Percentiles rank a stretch among this genome's conserved stretches.
phyloP scores from a whole-genome alignment of 2,888 invertebrate species.

The Sialis fuliginosa region DNA sequence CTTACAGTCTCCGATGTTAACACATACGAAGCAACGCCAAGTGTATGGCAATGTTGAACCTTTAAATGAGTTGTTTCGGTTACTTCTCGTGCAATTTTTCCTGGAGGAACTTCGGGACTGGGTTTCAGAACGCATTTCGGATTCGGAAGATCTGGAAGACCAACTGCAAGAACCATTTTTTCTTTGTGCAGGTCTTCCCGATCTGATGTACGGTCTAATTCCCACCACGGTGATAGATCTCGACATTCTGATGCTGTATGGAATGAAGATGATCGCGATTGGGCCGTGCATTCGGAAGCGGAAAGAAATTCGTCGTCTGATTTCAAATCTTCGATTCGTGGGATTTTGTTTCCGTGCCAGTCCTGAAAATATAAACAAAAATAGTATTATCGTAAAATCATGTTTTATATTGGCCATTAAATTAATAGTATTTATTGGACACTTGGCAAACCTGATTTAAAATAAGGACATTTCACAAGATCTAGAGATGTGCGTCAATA shows the following conservation, averaged over 20 bases:
- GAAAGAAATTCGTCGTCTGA: slow-evolving; percentile 46
- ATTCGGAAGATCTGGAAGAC: slow-evolving; percentile 22
- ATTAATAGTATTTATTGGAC: background rate
- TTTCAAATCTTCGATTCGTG: slow-evolving; percentile 28
- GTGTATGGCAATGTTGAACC: slow-evolving; percentile 30
- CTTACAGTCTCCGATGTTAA: slow-evolving; percentile 29
- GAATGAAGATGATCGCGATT: slow-evolving; percentile 48
- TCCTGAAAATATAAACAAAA: slow-evolving; percentile 13
- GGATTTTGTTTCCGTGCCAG: slow-evolving; percentile 13
- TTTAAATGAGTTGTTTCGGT: slow-evolving; percentile 33
- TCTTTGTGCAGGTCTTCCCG: slow-evolving; percentile 22
- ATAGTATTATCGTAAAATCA: no score
- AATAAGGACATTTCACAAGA: background rate
- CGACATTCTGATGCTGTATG: slow-evolving; percentile 50
- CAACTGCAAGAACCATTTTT: slow-evolving; percentile 26
- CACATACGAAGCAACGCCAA: slow-evolving; percentile 34
- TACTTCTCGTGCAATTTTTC: slow-evolving; percentile 30
- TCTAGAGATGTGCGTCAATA: background rate
- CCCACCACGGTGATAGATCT: slow-evolving; percentile 36
- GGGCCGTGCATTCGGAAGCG: slow-evolving; percentile 48
- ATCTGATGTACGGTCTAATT: slow-evolving; percentile 26
- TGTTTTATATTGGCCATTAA: no score
- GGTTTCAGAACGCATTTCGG: slow-evolving; percentile 20
- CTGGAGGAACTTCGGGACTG: slow-evolving; percentile 24
- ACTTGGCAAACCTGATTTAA: background rate